Percentiles rank a stretch among this genome's conserved stretches.
phyloP scores from a whole-genome alignment of 2,888 invertebrate species.

The Epistrophella euchroma region DNA sequence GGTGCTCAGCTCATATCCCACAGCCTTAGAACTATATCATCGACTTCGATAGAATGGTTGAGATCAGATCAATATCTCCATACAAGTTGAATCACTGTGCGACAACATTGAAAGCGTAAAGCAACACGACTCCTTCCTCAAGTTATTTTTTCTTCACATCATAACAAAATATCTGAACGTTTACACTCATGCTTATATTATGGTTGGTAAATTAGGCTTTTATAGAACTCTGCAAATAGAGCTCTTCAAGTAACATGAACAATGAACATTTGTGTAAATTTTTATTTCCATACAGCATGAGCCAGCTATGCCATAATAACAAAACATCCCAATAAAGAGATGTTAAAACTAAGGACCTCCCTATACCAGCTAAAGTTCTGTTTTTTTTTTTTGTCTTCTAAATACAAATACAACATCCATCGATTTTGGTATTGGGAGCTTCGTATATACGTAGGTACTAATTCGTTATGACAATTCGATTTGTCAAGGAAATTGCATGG shows the following conservation, averaged over 20 bases:
- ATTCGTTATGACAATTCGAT: constrained; percentile 56
- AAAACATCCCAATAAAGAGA: constrained; percentile 10
- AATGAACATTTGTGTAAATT: constrained; percentile 35
- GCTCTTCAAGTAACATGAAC: constrained; percentile 23
- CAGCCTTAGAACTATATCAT: too few relatives aligned
- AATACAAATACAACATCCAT: constrained; percentile 5
- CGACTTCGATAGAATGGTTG: too few relatives aligned
- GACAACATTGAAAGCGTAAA: not conserved
- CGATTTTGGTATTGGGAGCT: not conserved
- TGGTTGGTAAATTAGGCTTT: constrained; percentile 33
- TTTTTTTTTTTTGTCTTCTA: not conserved
- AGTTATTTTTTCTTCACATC: constrained; percentile 4
- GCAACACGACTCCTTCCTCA: not conserved
- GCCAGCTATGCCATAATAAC: not conserved
- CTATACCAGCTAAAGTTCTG: not conserved
- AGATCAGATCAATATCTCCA: too few relatives aligned
- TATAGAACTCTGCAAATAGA: constrained; percentile 22
- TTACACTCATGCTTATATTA: constrained; percentile 27
- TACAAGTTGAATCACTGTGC: too few relatives aligned
- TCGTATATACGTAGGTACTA: constrained; percentile 17
- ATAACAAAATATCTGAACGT: constrained; percentile 25
- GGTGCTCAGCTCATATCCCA: too few relatives aligned
- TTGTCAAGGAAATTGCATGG: constrained; percentile 56
- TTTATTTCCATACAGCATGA: constrained; percentile 18
- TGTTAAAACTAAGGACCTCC: constrained; percentile 36